Percentiles rank a stretch among this genome's conserved stretches.
phyloP scores from a whole-genome alignment of 2,797 vertebrate genomes.

The Crenichthys baileyi region DNA sequence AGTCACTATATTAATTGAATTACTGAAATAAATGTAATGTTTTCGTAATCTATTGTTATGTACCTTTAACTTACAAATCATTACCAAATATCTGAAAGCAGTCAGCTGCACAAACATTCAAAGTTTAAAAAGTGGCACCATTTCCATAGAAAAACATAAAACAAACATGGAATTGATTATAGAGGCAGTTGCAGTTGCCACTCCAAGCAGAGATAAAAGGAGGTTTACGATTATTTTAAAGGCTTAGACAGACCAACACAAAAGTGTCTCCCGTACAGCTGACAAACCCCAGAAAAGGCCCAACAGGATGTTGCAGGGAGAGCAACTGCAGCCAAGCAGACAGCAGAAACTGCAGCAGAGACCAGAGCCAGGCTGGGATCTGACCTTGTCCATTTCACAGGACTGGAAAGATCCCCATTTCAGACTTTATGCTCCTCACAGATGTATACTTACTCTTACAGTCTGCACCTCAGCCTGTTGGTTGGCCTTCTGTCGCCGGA shows the following conservation, averaged over 20 bases:
- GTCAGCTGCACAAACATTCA: conserved; percentile 9
- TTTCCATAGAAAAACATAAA: not conserved
- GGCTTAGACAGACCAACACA: conserved; percentile 1
- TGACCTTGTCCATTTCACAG: conserved; percentile 7
- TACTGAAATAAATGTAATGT: not conserved
- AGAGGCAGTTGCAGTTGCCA: conserved; percentile 16
- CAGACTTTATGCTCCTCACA: conserved; percentile 20
- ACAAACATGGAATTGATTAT: conserved; percentile 16
- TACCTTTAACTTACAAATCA: not conserved
- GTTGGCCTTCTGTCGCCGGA: conserved; percentile 90
- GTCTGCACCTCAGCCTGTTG: conserved; percentile 51
- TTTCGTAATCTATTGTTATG: not conserved
- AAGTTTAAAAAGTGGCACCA: conserved; percentile 1
- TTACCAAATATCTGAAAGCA: conserved; percentile 19
- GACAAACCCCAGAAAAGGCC: not conserved
- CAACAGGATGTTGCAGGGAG: conserved; percentile 4
- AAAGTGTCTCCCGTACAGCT: conserved; percentile 20
- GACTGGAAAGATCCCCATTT: conserved; percentile 24
- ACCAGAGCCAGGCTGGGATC: conserved; percentile 12
- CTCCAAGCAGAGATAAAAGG: conserved; percentile 22
- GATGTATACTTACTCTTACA: conserved; percentile 80
- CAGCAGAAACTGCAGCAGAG: conserved; percentile 11
- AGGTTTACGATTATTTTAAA: conserved; percentile 3
- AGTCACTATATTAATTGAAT: not conserved
- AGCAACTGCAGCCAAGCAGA: conserved; percentile 18